Percentiles rank a stretch among this genome's conserved stretches.
These are phyloP conservation scores for Cacoxenus indagator DNA, from an alignment of 2,888 invertebrate genomes.

Conservation along the genomic window DNA sequence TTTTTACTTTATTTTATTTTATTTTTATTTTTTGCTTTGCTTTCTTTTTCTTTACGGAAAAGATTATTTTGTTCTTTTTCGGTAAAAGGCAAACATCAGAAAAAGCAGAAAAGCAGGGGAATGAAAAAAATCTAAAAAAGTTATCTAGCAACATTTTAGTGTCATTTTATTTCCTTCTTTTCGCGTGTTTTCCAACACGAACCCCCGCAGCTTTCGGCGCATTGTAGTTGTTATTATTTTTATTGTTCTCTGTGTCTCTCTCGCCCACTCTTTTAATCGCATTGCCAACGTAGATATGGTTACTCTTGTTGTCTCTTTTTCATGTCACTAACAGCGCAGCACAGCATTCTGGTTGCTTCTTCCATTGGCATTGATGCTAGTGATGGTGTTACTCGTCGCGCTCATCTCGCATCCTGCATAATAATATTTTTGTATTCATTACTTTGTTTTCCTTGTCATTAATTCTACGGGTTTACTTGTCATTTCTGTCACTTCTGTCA, in stretches of 20 bases:
- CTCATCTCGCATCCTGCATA: slow-evolving; percentile 17
- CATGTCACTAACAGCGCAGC: not conserved
- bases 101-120: not conserved
- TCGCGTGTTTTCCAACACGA: slow-evolving; percentile 18
- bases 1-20: not conserved
- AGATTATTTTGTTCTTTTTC: not conserved
- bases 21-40: not conserved
- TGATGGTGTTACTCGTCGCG: not conserved
- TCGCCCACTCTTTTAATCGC: not conserved
- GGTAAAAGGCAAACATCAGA: not conserved
- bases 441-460: slow-evolving; percentile 43
- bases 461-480: slow-evolving; percentile 47
- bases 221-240: slow-evolving; percentile 12
- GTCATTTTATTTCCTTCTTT: slow-evolving; percentile 21
- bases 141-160: slow-evolving; percentile 14
- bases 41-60: not conserved
- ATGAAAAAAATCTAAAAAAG: not conserved
- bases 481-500: slow-evolving; percentile 49
- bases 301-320: slow-evolving; percentile 21
- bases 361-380: not conserved
- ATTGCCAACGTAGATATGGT: not conserved
- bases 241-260: not conserved
- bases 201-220: slow-evolving; percentile 30
- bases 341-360: not conserved
- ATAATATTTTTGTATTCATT: slow-evolving; percentile 35